These are phyloP conservation scores for Smutsia gigantea DNA, from an alignment of 2,797 vertebrate species.

Conservation along the genomic window DNA sequence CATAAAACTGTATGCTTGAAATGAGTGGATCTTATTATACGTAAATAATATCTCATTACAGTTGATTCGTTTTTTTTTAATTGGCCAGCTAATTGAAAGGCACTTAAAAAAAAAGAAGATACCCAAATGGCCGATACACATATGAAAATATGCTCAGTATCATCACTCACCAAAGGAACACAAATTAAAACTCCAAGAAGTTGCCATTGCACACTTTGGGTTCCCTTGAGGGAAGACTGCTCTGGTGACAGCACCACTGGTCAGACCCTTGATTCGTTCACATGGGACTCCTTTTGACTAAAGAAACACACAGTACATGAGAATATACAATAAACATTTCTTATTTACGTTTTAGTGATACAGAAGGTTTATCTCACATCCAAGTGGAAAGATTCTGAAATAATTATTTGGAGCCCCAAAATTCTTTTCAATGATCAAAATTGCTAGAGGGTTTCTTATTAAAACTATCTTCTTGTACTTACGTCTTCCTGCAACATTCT, in stretches of 20 bases:
- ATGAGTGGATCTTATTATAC: neutral
- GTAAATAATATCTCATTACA: neutral
- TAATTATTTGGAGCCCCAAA: neutral
- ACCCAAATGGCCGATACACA: neutral
- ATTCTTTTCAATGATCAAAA: neutral
- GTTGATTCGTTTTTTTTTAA: slow-evolving; percentile 22
- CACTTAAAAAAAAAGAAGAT: neutral
- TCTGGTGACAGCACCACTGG: neutral
- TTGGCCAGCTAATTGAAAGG: neutral
- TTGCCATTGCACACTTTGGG: neutral
- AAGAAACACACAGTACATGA: neutral
- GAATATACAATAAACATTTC: neutral
- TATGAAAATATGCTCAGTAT: neutral
- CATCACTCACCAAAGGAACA: neutral
- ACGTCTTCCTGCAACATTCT: neutral
- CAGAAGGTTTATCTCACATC: neutral
- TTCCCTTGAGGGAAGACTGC: neutral
- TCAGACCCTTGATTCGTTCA: neutral
- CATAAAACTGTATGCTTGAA: neutral
- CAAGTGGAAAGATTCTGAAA: neutral
- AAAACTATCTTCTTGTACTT: slow-evolving; percentile 46
- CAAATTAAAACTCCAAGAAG: neutral
- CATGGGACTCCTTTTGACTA: neutral
- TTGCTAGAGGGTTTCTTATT: slow-evolving; percentile 30
- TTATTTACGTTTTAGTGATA: neutral